Percentiles rank a stretch among this genome's conserved stretches.
Evolutionary conservation across 2,113 vertebrate genomes (phyloP).

Genomic region (Pomatostomus ruficeps): DNA sequence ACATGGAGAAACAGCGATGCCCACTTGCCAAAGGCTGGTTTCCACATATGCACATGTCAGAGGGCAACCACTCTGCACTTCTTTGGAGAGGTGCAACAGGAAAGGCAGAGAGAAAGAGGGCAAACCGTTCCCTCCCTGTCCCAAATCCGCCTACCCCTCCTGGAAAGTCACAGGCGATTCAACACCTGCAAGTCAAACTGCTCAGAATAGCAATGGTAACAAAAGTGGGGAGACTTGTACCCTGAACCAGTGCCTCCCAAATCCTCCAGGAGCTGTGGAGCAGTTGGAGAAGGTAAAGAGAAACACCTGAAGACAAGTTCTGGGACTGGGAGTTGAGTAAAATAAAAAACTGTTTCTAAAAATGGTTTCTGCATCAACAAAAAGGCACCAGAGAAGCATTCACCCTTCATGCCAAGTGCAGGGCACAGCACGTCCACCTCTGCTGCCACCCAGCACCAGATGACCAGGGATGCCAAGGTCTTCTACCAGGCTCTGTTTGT

Average conservation of each 20-base stretch:
- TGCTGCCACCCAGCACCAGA: neutral
- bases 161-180: neutral
- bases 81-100: conserved; percentile 9
- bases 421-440: neutral
- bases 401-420: neutral
- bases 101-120: neutral
- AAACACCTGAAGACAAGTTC: neutral
- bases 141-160: neutral
- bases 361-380: neutral
- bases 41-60: neutral
- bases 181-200: neutral
- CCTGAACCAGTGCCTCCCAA: neutral
- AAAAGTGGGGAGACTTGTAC: neutral
- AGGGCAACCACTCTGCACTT: neutral
- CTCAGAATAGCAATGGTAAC: neutral
- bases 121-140: neutral
- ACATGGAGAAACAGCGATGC: neutral
- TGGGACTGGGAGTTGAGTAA: neutral
- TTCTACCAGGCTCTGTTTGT: neutral
- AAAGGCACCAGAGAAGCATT: conserved; percentile 41
- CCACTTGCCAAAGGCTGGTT: neutral
- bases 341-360: neutral
- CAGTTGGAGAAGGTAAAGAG: neutral
- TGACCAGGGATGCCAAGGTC: neutral
- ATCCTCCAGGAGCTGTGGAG: neutral